These are phyloP conservation scores for Lacerta agilis DNA, from an alignment of 2,797 vertebrate genomes.

Conservation along the genomic window DNA sequence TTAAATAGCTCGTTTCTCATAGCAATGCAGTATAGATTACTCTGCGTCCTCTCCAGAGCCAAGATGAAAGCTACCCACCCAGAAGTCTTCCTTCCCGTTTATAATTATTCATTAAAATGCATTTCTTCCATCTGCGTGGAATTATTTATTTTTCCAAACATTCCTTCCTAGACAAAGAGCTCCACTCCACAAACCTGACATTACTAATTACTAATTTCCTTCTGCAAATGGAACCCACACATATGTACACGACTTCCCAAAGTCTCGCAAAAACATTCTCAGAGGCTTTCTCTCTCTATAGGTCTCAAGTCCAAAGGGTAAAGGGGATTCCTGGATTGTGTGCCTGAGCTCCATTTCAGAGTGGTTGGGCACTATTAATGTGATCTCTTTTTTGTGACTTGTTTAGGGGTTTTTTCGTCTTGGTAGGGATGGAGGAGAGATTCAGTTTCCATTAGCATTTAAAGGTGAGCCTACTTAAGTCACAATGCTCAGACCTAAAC, in stretches of 20 bases:
- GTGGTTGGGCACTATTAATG: background rate
- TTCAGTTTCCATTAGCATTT: no score
- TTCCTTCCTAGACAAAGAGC: constrained; percentile 27
- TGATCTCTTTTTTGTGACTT: background rate
- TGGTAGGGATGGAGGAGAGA: no score
- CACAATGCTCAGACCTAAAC: no score
- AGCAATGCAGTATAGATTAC: background rate
- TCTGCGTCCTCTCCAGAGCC: background rate
- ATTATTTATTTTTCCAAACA: constrained; percentile 28
- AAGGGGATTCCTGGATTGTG: background rate
- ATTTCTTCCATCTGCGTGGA: constrained; percentile 31
- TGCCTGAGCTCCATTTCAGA: background rate
- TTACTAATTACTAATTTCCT: constrained; percentile 27
- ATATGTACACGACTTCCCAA: background rate
- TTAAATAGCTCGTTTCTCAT: background rate
- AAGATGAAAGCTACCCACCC: constrained; percentile 22
- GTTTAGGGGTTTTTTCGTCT: background rate
- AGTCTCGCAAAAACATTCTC: background rate
- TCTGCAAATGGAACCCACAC: background rate
- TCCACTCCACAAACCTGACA: constrained; percentile 17
- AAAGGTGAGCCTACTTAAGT: no score
- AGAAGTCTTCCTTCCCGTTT: constrained; percentile 11
- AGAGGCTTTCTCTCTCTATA: background rate
- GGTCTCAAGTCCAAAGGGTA: background rate
- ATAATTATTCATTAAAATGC: constrained; percentile 30